Conservation (phyloP, 2,888 invertebrate species). For the Eristalis arbustorum region DNA sequence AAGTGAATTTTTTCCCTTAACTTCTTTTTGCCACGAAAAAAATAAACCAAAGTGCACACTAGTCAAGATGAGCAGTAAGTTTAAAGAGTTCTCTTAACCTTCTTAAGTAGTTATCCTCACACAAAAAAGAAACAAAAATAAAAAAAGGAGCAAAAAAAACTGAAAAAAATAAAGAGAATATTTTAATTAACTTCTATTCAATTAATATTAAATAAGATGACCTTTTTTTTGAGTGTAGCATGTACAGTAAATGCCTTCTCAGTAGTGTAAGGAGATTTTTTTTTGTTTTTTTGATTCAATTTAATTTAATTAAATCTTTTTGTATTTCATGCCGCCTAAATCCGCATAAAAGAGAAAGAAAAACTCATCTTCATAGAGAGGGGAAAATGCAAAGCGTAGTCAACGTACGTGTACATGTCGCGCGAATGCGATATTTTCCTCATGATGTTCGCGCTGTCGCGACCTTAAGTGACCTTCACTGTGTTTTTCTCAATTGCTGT, state of each 20-base stretch:
- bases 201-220: conserved; percentile 4
- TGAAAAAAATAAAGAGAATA: conserved; percentile 43
- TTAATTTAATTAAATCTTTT: conserved; percentile 16
- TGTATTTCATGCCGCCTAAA: conserved; percentile 49
- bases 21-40: conserved; percentile 64
- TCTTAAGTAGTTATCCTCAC: not conserved
- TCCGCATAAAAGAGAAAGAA: conserved; percentile 44
- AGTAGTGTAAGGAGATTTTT: not conserved
- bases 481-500: conserved; percentile 48
- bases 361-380: conserved; percentile 26
- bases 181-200: conserved; percentile 26
- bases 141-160: conserved; percentile 9
- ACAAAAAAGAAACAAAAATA: not conserved
- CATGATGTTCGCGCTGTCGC: conserved; percentile 30
- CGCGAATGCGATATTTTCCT: conserved; percentile 15
- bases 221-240: conserved; percentile 53
- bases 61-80: conserved; percentile 76
- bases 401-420: conserved; percentile 45
- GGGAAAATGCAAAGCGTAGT: conserved; percentile 37
- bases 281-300: not conserved
- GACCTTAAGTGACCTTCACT: conserved; percentile 73
- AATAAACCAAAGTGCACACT: conserved; percentile 40
- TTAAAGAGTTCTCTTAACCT: conserved; percentile 56
- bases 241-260: conserved; percentile 27
- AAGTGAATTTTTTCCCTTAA: conserved; percentile 64